Conservation (phyloP, 2,888 invertebrate species). For the Chymomyza fuscimana region DNA sequence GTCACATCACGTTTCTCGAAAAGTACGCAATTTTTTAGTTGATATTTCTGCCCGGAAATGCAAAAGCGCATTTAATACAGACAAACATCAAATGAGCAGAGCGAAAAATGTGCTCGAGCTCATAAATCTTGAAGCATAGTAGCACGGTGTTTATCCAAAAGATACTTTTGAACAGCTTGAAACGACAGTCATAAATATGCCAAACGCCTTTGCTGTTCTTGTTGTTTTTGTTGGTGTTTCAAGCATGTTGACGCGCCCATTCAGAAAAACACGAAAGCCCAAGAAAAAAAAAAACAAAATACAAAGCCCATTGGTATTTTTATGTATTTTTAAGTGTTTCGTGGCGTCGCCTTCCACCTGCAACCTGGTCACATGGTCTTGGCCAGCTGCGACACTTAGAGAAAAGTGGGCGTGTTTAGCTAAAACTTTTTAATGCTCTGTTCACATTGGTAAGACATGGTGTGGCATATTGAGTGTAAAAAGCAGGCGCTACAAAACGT, state of each 20-base stretch:
- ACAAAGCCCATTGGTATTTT: conserved; percentile 57
- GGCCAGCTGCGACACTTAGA: conserved; percentile 56
- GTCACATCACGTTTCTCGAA: no score
- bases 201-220: not conserved
- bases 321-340: conserved; percentile 71
- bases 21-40: not conserved
- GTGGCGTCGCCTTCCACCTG: conserved; percentile 6
- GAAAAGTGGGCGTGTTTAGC: not conserved
- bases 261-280: not conserved
- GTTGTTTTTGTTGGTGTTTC: no score
- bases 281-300: not conserved
- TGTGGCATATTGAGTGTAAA: no score
- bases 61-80: not conserved
- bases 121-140: not conserved
- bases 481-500: not conserved
- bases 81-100: not conserved
- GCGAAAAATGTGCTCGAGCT: not conserved
- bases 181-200: not conserved
- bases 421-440: not conserved
- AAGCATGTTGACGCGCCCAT: not conserved
- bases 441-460: not conserved
- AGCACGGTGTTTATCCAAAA: not conserved
- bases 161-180: not conserved
- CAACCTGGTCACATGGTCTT: conserved; percentile 18
- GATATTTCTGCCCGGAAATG: not conserved